Conservation (phyloP, 1,140 invertebrate species). For the Radopholus similis region DNA sequence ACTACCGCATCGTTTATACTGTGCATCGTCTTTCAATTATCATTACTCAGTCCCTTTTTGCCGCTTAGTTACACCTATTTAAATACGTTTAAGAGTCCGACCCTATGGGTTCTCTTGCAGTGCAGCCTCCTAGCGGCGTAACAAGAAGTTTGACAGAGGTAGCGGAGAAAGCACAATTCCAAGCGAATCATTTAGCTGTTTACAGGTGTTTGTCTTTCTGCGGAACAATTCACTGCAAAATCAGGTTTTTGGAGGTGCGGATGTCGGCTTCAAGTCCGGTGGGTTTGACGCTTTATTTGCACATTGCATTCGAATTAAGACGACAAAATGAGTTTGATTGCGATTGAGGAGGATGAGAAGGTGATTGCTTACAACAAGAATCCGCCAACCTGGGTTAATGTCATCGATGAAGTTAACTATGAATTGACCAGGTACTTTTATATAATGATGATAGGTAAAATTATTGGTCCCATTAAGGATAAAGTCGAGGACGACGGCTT, state of each 20-base stretch:
- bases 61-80: neutral
- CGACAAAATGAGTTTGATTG: constrained; percentile 32
- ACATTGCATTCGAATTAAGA: constrained; percentile 23
- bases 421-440: constrained; percentile 41
- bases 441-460: neutral
- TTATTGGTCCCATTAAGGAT: constrained; percentile 29
- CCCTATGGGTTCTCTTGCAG: constrained; percentile 35
- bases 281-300: too few relatives aligned
- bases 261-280: too few relatives aligned
- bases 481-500: constrained; percentile 20
- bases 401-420: constrained; percentile 45
- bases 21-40: neutral
- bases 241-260: constrained; percentile 7
- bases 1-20: neutral
- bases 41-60: neutral
- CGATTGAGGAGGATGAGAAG: constrained; percentile 32
- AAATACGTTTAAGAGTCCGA: too few relatives aligned
- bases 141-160: constrained; percentile 42
- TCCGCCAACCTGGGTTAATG: constrained; percentile 44
- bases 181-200: neutral
- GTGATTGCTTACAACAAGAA: constrained; percentile 10
- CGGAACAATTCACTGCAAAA: constrained; percentile 37
- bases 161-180: neutral
- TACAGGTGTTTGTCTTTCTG: constrained; percentile 33
- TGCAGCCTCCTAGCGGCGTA: constrained; percentile 36